These are phyloP conservation scores for Pelobates fuscus DNA, from an alignment of 2,113 vertebrate species.

Conservation along the genomic window DNA sequence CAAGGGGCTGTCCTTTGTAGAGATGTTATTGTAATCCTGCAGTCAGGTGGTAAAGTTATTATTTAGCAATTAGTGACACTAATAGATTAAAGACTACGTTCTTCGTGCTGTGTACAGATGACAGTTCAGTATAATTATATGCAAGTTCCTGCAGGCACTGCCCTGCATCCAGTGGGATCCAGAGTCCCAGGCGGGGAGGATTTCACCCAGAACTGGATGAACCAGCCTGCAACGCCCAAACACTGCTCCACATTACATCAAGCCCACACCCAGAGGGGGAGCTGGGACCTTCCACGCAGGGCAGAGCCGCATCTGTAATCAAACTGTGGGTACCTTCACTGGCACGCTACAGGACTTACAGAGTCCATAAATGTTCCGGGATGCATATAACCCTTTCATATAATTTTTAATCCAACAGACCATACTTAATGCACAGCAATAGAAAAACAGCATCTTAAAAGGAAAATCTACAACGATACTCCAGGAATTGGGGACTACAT, in stretches of 20 bases:
- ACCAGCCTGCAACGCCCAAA: conserved; percentile 49
- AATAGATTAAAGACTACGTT: conserved; percentile 48
- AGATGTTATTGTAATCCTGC: conserved; percentile 30
- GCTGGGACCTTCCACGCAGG: conserved; percentile 27
- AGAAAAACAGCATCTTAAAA: too few species aligned
- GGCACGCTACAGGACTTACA: conserved; percentile 12
- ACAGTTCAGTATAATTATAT: conserved; percentile 40
- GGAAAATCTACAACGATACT: too few species aligned
- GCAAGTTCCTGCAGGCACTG: conserved; percentile 46
- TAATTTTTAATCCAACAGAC: too few species aligned
- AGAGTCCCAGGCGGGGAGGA: conserved; percentile 42
- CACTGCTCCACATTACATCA: conserved; percentile 43
- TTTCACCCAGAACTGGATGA: conserved; percentile 46
- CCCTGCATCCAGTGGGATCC: conserved; percentile 50
- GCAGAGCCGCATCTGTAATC: conserved; percentile 27
- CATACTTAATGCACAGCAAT: too few species aligned
- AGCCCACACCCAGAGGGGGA: conserved; percentile 42
- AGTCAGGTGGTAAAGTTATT: conserved; percentile 42
- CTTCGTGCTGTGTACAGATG: conserved; percentile 31
- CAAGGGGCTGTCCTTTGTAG: conserved; percentile 37
- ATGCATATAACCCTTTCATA: too few species aligned
- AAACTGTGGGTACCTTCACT: conserved; percentile 13
- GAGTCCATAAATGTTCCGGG: not conserved
- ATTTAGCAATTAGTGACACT: conserved; percentile 50
- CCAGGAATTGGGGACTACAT: too few species aligned